Evolutionary conservation across 1,140 invertebrate genomes (phyloP), one percentile per base, ranked within the genome.

Genomic region (Bombus cullumanus): DNA sequence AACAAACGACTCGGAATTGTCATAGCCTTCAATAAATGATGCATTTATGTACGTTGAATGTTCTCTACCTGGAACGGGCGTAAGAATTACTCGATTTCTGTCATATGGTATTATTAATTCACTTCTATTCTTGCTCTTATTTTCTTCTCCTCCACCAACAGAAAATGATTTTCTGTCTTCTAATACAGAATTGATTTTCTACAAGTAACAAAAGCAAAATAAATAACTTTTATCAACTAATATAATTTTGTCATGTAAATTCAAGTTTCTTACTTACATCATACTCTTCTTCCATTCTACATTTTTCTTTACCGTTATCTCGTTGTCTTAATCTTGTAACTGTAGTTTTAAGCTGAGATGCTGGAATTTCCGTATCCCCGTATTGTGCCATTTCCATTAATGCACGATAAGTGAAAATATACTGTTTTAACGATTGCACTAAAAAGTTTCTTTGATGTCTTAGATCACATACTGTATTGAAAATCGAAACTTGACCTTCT

Each of bases 31-130:
- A 89, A 99, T 98, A 94, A 99, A 99, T 3, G 98, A 99, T 4
- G 99, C 99, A 95, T 99, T 99, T 89, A 99, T 99, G 92, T 99
- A 99, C 2, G 98, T 99, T 43, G 98, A 98, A 93, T 98, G 98
- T 94, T 99, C 98, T 91, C 97, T 96, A 47, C 96, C 96, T 75
- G 98, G 97, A 89, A 98, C 96, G 15, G 98, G 98, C 39, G 97
- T 97, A 18, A 98, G 95, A 90, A 98, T 98, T 59, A 99, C 98
- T 88, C 98, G 96, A 95, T 98, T 98, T 91, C 98, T 96, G 94
- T 99, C 98, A 95, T 98, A 99, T 39, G 99, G 99, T 95, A 99
- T 96, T 76, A 99, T 97, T 87, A 97, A 96, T 87, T 98, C 97
- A 92, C 97, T 97, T 92, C 98, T 96, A 95, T 99, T 99, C 94